These are phyloP conservation scores for Chinchilla lanigera DNA, from an alignment of 2,113 vertebrate species.

Conservation along the genomic window DNA sequence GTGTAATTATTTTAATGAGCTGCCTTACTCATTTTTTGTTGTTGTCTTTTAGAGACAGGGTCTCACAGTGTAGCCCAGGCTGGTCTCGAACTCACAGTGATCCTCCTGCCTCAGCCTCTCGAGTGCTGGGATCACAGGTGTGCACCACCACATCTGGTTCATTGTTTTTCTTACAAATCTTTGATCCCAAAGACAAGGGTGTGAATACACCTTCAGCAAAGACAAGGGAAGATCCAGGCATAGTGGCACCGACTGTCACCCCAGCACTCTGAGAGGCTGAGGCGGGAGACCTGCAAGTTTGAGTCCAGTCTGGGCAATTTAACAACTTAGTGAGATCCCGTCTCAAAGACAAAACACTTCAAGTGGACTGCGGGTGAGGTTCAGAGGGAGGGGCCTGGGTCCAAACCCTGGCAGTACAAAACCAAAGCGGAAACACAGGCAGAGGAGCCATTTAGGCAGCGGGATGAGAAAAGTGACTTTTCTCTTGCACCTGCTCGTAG, in stretches of 20 bases:
- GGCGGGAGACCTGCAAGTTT: neutral
- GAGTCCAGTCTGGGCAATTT: neutral
- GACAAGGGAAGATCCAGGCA: accelerated
- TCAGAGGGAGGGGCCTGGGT: neutral
- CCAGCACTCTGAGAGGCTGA: neutral
- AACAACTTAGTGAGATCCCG: neutral
- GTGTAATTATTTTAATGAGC: neutral
- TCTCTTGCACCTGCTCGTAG: neutral
- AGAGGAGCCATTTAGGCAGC: neutral
- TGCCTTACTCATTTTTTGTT: neutral
- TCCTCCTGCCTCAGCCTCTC: neutral
- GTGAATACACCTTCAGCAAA: neutral
- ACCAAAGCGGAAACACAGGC: neutral
- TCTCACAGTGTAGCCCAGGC: neutral
- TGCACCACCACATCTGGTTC: neutral
- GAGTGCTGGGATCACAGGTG: neutral
- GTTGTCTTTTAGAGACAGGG: neutral
- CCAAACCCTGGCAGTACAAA: neutral
- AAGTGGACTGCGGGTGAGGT: neutral
- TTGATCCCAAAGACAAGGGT: neutral
- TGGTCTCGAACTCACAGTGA: neutral
- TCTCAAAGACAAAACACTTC: neutral
- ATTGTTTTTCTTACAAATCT: neutral
- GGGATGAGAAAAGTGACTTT: neutral
- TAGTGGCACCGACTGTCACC: neutral